Evolutionary conservation across 2,888 invertebrate genomes (phyloP), one percentile per base, ranked within the genome.

Genomic region (Chorisops tibialis): DNA sequence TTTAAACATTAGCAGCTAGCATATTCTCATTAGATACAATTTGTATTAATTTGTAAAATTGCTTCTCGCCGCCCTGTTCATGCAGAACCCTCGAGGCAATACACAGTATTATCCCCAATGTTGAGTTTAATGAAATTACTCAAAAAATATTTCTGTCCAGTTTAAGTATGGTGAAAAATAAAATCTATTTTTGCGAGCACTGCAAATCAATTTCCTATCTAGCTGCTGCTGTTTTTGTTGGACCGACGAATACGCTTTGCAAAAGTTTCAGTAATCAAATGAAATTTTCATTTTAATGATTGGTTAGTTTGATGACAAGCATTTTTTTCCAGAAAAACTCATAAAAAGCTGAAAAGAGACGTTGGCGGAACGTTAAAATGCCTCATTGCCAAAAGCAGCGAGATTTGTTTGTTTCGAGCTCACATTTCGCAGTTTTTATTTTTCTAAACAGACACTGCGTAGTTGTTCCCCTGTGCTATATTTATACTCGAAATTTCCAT

Each of bases 41-140:
- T 56, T 43, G 43, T 56, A 56, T 56, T 30, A 56, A 56, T 56
- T 52, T 52, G 39, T 38, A 52, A 39, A 52, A 22, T 56, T 43
- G 43, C 45, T 43, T 56, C 16, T 24, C 30, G 41, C 43, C 56
- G 41, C 5, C 14, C 22, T n/a, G n/a, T n/a, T n/a, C n/a, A n/a
- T n/a, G n/a, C n/a, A n/a, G n/a, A n/a, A n/a, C n/a, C n/a, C n/a
- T n/a, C n/a, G n/a, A n/a, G n/a, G n/a, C n/a, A n/a, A n/a, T n/a
- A n/a, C n/a, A n/a, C n/a, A n/a, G n/a, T n/a, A n/a, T n/a, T n/a
- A n/a, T n/a, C n/a, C n/a, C n/a, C n/a, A n/a, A n/a, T n/a, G n/a
- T n/a, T n/a, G n/a, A n/a, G n/a, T n/a, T n/a, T n/a, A n/a, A n/a
- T n/a, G n/a, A n/a, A n/a, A n/a, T n/a, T n/a, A n/a, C n/a, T n/a